Evolutionary conservation across 2,113 vertebrate genomes (phyloP).

Genomic region (Leucoraja erinaceus): DNA sequence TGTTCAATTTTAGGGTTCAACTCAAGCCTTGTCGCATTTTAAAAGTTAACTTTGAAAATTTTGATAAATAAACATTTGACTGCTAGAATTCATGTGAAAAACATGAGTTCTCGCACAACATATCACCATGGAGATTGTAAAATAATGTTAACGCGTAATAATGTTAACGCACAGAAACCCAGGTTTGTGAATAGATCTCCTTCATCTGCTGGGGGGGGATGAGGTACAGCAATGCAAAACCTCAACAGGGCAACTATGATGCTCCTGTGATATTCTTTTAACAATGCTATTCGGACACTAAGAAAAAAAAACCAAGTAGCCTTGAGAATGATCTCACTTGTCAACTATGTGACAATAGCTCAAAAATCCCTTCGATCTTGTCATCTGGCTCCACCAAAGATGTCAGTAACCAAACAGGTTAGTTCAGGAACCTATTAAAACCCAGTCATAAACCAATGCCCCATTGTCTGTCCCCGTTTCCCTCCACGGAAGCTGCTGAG

Average conservation of each 20-base stretch:
- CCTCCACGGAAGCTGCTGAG: too few relatives aligned
- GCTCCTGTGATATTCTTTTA: not conserved
- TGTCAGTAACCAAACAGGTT: not conserved
- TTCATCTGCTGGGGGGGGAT: not conserved
- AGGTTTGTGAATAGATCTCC: not conserved
- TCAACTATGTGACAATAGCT: not conserved
- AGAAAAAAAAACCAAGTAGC: not conserved
- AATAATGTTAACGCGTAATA: not conserved
- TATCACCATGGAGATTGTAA: not conserved
- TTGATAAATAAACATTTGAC: not conserved
- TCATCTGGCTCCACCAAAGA: not conserved
- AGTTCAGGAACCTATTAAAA: not conserved
- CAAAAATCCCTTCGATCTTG: not conserved
- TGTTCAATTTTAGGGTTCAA: not conserved
- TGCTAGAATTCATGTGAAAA: not conserved
- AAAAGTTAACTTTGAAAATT: not conserved
- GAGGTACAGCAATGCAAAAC: not conserved
- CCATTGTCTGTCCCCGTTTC: too few relatives aligned
- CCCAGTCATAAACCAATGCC: too few relatives aligned
- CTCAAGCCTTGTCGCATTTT: not conserved
- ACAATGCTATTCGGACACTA: not conserved
- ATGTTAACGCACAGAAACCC: not conserved
- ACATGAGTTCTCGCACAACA: not conserved
- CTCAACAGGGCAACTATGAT: not conserved
- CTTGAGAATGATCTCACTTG: not conserved